Base-by-base conservation (phyloP, 2,113 vertebrate species). In the Elanoides forficatus region DNA sequence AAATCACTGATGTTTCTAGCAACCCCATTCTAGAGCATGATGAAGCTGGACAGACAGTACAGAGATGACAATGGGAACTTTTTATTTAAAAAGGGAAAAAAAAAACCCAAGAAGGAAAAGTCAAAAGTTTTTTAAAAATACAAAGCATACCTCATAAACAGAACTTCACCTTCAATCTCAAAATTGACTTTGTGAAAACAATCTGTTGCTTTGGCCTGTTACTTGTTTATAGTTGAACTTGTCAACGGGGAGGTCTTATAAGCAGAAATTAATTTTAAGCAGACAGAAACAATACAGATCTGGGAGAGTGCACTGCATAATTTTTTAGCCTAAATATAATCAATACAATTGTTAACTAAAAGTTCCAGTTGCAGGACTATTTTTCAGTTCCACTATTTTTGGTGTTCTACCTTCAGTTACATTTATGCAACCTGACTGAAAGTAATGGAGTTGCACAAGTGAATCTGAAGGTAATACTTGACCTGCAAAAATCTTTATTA, bases 401-500 rank as follows among this genome's bases (percentile, higher is more conserved):
- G 14, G 21, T 84, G 22, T 43, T 94, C 92, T 82, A 22, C 34
- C 34, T 88, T 78, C 65, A 72, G 62, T 92, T 94, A 62, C 48
- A 15, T 75, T 87, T 91, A 91, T 89, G 66, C 62, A 85, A 87
- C 70, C 56, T 94, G 83, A 89, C 83, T 91, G 78, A 68, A 95
- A 76, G 27, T 75, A 91, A 94, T 85, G 47, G 40, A 76, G 53
- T 74, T 89, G 53, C 66, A 76, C 65, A 73, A 85, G 53, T 59
- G 70, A 93, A 76, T 87, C 68, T 66, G 62, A 94, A 94, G 78
- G 74, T 53, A 81, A 62, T 68, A 87, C 13, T 20, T 76, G 36
- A 80, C 70, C 73, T 68, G 56, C 34, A 89, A 91, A 95, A 91
- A 79, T 81, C 91, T 95, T 95, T 93, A 76, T 79, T 94, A 85